phyloP scores from a whole-genome alignment of 2,888 invertebrate species.

The Euphydryas editha region DNA sequence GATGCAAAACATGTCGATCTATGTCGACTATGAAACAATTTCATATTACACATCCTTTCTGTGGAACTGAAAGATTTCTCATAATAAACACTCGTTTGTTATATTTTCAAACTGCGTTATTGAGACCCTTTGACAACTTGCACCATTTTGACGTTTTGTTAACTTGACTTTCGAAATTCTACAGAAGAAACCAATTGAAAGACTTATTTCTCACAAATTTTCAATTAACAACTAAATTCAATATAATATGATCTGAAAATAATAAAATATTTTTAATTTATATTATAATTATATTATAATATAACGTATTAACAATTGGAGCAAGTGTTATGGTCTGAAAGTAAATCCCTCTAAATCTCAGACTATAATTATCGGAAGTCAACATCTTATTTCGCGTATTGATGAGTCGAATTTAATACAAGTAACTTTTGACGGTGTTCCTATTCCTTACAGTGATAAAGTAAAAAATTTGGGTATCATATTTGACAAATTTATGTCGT shows the following conservation, averaged over 20 bases:
- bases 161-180: constrained; percentile 52
- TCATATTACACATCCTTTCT: constrained; percentile 63
- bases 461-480: too few species aligned
- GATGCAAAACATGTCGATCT: constrained; percentile 59
- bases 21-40: constrained; percentile 48
- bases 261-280: constrained; percentile 9
- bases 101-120: constrained; percentile 75
- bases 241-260: background rate
- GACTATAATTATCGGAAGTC: too few species aligned
- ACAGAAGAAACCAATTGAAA: constrained; percentile 39
- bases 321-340: too few species aligned
- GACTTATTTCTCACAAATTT: constrained; percentile 36
- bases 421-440: too few species aligned
- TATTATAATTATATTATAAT: too few species aligned
- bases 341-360: too few species aligned
- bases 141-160: constrained; percentile 81
- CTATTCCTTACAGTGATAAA: too few species aligned
- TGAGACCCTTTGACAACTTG: constrained; percentile 73
- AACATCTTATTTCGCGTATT: too few species aligned
- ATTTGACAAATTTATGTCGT: too few species aligned
- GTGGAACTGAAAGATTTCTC: constrained; percentile 58
- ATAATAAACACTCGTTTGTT: constrained; percentile 68
- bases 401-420: too few species aligned
- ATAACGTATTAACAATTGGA: too few species aligned
- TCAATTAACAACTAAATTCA: background rate